A percentile compares a stretch with the other conserved stretches of the same genome.
These are phyloP conservation scores for Tubulanus polymorphus DNA, from an alignment of 2,888 invertebrate genomes.

Conservation along the genomic window DNA sequence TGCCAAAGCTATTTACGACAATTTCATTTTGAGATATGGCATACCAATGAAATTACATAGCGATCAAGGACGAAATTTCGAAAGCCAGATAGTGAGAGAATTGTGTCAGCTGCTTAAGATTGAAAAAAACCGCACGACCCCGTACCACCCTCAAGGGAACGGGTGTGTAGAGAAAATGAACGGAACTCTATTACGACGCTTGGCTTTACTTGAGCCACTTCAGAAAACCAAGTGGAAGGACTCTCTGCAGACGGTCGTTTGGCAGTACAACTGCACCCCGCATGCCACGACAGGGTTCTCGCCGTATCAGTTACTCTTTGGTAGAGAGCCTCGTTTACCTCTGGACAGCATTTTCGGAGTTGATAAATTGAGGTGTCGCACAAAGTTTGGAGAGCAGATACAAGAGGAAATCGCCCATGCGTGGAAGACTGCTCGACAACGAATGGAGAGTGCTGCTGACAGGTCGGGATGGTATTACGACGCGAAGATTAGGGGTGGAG, in stretches of 20 bases:
- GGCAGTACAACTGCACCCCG: slow-evolving; percentile 23
- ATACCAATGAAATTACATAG: slow-evolving; percentile 20
- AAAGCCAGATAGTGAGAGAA: slow-evolving; percentile 19
- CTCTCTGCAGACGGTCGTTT: slow-evolving; percentile 17
- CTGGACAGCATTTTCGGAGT: too few relatives aligned
- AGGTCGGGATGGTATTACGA: too few relatives aligned
- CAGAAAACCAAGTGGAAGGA: slow-evolving; percentile 17
- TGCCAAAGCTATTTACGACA: slow-evolving; percentile 20
- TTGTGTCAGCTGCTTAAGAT: slow-evolving; percentile 16
- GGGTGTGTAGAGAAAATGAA: slow-evolving; percentile 21
- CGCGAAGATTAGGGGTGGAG: too few relatives aligned
- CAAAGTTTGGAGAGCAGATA: too few relatives aligned
- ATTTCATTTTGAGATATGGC: slow-evolving; percentile 20
- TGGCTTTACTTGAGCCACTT: slow-evolving; percentile 13
- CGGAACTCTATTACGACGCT: slow-evolving; percentile 18
- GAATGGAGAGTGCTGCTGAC: too few relatives aligned
- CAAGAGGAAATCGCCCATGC: too few relatives aligned
- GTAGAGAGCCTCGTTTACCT: slow-evolving; percentile 12
- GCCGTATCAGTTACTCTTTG: slow-evolving; percentile 18
- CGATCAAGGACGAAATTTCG: slow-evolving; percentile 23
- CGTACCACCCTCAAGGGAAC: slow-evolving; percentile 22
- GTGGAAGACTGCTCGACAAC: too few relatives aligned
- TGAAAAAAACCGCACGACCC: slow-evolving; percentile 16
- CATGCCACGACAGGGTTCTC: slow-evolving; percentile 18
- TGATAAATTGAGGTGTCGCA: too few relatives aligned